Conservation (phyloP, 2,888 invertebrate genomes). For the Epsilonema sp. region DNA sequence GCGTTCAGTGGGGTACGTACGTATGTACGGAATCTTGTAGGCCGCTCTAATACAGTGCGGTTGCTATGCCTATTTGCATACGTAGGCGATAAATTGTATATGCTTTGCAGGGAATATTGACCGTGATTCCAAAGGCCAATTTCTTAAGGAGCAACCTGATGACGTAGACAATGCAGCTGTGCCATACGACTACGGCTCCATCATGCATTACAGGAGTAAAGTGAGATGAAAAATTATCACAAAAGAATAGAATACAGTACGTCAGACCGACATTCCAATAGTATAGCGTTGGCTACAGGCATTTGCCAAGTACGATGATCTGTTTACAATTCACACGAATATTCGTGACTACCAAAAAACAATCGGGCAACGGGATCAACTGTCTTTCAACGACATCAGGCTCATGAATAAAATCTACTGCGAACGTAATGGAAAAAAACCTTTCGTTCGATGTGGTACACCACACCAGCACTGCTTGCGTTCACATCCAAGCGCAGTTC, state of each 20-base stretch:
- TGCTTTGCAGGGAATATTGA: too few relatives aligned
- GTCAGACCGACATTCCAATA: not conserved
- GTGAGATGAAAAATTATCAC: not conserved
- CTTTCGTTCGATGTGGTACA: too few relatives aligned
- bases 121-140: constrained; percentile 25
- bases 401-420: constrained; percentile 22
- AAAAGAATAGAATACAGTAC: not conserved
- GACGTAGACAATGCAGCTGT: constrained; percentile 27
- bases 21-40: constrained; percentile 18
- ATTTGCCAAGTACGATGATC: constrained; percentile 24
- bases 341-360: constrained; percentile 28
- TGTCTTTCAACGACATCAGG: constrained; percentile 28
- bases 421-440: constrained; percentile 1
- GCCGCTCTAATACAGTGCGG: too few relatives aligned
- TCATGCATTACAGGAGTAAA: constrained; percentile 25
- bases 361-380: constrained; percentile 25
- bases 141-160: constrained; percentile 25
- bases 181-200: constrained; percentile 27
- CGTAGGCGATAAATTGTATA: too few relatives aligned
- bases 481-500: too few relatives aligned
- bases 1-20: constrained; percentile 10
- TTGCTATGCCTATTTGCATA: too few relatives aligned
- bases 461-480: too few relatives aligned
- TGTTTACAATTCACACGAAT: constrained; percentile 27
- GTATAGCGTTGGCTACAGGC: constrained; percentile 13